phyloP scores from a whole-genome alignment of 2,113 vertebrate genomes.

The Chitala chitala region DNA sequence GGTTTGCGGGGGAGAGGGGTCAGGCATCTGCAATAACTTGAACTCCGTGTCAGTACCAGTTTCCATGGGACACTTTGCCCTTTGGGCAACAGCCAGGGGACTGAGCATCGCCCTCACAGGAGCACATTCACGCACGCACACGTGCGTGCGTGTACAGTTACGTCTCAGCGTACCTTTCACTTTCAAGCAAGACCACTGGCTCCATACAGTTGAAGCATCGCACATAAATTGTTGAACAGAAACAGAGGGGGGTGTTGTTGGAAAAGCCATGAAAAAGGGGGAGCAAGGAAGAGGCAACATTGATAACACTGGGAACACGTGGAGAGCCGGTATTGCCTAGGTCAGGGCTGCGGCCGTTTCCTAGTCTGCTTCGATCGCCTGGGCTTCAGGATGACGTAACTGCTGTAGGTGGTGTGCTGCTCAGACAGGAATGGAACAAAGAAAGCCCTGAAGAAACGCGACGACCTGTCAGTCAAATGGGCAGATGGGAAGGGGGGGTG shows the following conservation, averaged over 20 bases:
- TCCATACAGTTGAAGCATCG: background rate
- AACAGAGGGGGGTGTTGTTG: background rate
- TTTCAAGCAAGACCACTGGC: background rate
- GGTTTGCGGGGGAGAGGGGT: background rate
- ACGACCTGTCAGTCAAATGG: constrained; percentile 70
- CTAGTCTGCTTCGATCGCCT: constrained; percentile 58
- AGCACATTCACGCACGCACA: no score
- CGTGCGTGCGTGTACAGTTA: no score
- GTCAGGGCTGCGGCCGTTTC: constrained; percentile 52
- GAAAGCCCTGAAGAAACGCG: constrained; percentile 71
- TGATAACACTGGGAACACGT: background rate
- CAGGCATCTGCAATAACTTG: background rate
- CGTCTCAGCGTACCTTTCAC: no score
- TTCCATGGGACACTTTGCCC: no score
- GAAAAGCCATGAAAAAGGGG: background rate
- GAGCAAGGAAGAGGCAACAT: background rate
- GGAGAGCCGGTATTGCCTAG: background rate
- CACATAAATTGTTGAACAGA: background rate
- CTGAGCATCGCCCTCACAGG: background rate
- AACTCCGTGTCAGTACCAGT: background rate
- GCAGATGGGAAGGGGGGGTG: background rate
- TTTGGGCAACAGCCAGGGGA: background rate
- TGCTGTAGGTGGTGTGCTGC: constrained; percentile 61
- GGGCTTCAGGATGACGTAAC: constrained; percentile 77
- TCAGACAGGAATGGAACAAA: constrained; percentile 75